Conservation (phyloP, 1,140 invertebrate species). For the Chionoecetes opilio region DNA sequence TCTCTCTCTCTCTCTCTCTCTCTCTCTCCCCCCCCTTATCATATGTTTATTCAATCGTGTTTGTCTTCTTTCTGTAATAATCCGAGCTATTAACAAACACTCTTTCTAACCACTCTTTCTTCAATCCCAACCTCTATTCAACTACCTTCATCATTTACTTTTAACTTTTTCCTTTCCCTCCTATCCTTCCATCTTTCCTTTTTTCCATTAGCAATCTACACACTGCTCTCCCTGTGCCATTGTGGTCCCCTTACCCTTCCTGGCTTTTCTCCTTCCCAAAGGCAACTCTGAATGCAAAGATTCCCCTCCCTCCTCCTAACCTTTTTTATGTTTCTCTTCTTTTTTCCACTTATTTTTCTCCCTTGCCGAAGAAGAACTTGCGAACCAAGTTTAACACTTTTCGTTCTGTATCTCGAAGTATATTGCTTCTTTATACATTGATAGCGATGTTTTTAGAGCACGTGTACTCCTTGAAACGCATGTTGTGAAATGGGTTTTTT, state of each 20-base stretch:
- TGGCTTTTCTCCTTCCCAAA: slow-evolving; percentile 1
- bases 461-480: too few species aligned
- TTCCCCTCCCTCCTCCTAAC: not conserved
- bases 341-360: not conserved
- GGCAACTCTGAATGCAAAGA: slow-evolving; percentile 5
- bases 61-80: too few species aligned
- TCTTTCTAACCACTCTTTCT: too few species aligned
- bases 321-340: not conserved
- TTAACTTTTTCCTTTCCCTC: not conserved
- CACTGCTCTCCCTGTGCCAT: not conserved
- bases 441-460: too few species aligned
- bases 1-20: not conserved
- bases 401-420: not conserved
- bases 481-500: too few species aligned
- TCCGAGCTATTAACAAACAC: too few species aligned
- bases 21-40: not conserved
- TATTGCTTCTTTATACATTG: too few species aligned
- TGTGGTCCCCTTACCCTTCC: not conserved
- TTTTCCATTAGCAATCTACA: slow-evolving; percentile 19
- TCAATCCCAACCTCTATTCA: too few species aligned
- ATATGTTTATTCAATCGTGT: too few species aligned
- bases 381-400: not conserved
- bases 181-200: not conserved
- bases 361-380: not conserved
- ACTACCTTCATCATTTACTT: too few species aligned